Percentiles rank a stretch among this genome's conserved stretches.
Conservation (phyloP, 1,140 invertebrate species). For the Zaprionus nigranus region DNA sequence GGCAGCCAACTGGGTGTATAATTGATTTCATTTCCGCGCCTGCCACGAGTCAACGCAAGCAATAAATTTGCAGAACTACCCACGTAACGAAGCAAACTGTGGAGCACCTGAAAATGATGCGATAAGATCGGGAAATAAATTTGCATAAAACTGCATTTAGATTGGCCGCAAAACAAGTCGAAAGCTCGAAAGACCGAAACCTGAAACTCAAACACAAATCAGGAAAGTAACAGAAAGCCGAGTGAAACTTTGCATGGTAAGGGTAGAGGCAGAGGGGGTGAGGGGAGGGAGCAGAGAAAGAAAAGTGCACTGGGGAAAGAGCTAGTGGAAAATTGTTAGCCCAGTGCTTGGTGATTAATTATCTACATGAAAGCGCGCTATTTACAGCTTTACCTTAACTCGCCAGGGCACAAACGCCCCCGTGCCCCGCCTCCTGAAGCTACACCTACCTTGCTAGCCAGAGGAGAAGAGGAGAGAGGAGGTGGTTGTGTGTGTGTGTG, state of each 20-base stretch:
- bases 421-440: background rate
- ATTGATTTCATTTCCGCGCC: slow-evolving; percentile 75
- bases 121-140: slow-evolving; percentile 77
- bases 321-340: slow-evolving; percentile 46
- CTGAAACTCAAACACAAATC: slow-evolving; percentile 29
- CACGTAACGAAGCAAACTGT: slow-evolving; percentile 41
- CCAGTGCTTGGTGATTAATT: slow-evolving; percentile 75
- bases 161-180: slow-evolving; percentile 61
- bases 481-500: background rate
- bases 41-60: slow-evolving; percentile 48
- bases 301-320: slow-evolving; percentile 35
- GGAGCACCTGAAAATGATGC: slow-evolving; percentile 64
- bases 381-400: slow-evolving; percentile 72
- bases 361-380: slow-evolving; percentile 82
- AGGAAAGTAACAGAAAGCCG: slow-evolving; percentile 25
- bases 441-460: background rate
- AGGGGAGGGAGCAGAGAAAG: background rate
- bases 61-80: slow-evolving; percentile 58
- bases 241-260: slow-evolving; percentile 41
- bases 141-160: slow-evolving; percentile 73
- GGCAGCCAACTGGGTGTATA: slow-evolving; percentile 72
- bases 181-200: slow-evolving; percentile 30
- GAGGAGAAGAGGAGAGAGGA: too few relatives aligned
- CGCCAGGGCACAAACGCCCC: background rate
- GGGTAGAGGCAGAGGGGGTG: background rate